A percentile compares a stretch with the other conserved stretches of the same genome.
These are phyloP conservation scores for Egretta garzetta DNA, from an alignment of 2,113 vertebrate genomes.

Conservation along the genomic window DNA sequence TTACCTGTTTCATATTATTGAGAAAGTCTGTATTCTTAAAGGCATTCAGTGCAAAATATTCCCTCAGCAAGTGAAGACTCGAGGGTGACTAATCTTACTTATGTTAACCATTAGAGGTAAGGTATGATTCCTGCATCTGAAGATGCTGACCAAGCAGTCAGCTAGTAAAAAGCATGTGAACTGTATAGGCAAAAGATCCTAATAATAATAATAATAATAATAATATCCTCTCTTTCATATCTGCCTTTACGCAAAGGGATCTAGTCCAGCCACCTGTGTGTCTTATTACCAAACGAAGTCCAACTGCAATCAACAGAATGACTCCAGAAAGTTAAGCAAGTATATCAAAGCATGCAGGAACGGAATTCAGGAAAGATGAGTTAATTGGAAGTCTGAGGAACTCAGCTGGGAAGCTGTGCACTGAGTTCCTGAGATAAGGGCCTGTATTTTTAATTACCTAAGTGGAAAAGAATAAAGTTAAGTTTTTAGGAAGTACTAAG, in stretches of 20 bases:
- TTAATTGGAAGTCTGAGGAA: slow-evolving; percentile 17
- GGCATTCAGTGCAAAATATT: neutral
- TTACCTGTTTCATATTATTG: neutral
- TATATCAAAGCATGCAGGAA: neutral
- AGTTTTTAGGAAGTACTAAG: neutral
- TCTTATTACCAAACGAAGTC: neutral
- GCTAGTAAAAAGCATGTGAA: neutral
- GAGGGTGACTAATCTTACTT: neutral
- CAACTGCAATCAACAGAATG: neutral
- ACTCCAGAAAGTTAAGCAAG: neutral
- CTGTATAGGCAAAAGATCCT: neutral
- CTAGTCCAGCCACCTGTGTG: neutral
- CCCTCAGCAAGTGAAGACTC: neutral
- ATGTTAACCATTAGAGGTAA: neutral
- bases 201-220: neutral
- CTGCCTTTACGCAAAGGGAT: neutral
- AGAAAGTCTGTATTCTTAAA: neutral
- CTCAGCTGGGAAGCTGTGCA: neutral
- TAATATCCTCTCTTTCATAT: neutral
- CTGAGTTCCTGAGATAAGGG: slow-evolving; percentile 25
- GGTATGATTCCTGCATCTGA: neutral
- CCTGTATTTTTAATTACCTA: neutral
- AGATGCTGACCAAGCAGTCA: neutral
- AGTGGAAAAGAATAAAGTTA: neutral
- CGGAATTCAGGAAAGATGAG: neutral